Evolutionary conservation across 1,140 invertebrate species (phyloP).

Genomic region (Lordiphosa stackelbergi): DNA sequence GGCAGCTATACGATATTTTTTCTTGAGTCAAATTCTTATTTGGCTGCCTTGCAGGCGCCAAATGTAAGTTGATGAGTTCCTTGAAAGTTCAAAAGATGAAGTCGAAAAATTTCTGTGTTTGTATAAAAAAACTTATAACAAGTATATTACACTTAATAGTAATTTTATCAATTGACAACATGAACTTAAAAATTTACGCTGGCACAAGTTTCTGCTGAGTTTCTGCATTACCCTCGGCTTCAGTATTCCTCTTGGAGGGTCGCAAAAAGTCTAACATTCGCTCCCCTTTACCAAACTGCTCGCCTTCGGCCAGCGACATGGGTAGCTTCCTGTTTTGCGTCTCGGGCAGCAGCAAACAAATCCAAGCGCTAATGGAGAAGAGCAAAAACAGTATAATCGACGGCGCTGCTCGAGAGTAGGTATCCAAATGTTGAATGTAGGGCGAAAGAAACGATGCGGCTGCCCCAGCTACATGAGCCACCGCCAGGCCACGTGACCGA

Average conservation of each 20-base stretch:
- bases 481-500: constrained; percentile 79
- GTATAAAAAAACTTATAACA: background rate
- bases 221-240: constrained; percentile 15
- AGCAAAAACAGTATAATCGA: constrained; percentile 79
- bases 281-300: constrained; percentile 79
- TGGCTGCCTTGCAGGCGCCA: background rate
- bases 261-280: constrained; percentile 60
- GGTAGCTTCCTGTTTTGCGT: constrained; percentile 79
- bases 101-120: too few species aligned
- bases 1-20: too few species aligned
- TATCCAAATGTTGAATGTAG: constrained; percentile 68
- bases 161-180: too few species aligned
- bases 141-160: too few species aligned
- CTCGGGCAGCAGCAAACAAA: constrained; percentile 80
- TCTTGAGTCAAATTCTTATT: background rate
- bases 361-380: constrained; percentile 78
- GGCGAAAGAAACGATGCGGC: constrained; percentile 72
- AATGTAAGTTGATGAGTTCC: too few species aligned
- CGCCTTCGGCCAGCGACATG: constrained; percentile 80
- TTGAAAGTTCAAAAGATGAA: too few species aligned
- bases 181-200: constrained; percentile 7
- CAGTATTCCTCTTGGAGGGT: background rate
- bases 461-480: constrained; percentile 79
- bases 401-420: constrained; percentile 78
- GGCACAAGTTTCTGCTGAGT: constrained; percentile 45